phyloP scores from a whole-genome alignment of 1,140 invertebrate genomes.

The Ceratina calcarata region DNA sequence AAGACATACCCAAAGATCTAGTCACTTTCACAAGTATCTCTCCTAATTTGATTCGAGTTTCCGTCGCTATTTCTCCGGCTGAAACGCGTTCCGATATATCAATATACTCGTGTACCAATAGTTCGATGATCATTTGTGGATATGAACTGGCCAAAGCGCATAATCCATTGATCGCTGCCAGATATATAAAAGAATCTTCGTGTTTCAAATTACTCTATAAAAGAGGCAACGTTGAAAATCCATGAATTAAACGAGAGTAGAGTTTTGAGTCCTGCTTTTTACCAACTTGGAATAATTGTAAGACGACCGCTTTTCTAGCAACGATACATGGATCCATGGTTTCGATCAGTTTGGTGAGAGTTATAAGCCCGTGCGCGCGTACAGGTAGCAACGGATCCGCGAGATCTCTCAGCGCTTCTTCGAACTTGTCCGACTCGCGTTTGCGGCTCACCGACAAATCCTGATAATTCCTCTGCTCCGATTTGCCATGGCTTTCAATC shows the following conservation, averaged over 20 bases:
- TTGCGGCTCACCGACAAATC: constrained; percentile 68
- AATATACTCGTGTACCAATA: constrained; percentile 83
- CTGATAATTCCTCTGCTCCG: constrained; percentile 62
- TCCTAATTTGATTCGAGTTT: constrained; percentile 89
- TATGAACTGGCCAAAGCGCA: constrained; percentile 84
- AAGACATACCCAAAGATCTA: constrained; percentile 84
- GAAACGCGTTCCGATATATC: constrained; percentile 72
- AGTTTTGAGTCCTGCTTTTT: background rate
- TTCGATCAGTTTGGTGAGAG: constrained; percentile 87
- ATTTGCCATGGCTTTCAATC: constrained; percentile 78
- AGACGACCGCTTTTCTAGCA: constrained; percentile 84
- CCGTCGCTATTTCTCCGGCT: constrained; percentile 79
- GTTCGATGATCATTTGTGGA: constrained; percentile 85
- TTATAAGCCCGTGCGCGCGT: constrained; percentile 89
- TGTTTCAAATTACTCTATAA: constrained; percentile 88
- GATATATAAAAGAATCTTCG: constrained; percentile 91
- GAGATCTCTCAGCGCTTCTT: constrained; percentile 85
- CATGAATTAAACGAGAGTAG: background rate
- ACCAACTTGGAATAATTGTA: constrained; percentile 86
- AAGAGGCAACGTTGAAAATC: background rate
- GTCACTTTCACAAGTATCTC: constrained; percentile 90
- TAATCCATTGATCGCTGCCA: constrained; percentile 89
- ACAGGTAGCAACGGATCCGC: constrained; percentile 89
- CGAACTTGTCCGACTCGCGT: constrained; percentile 77
- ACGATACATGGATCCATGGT: constrained; percentile 83